A percentile compares a stretch with the other conserved stretches of the same genome.
These are phyloP conservation scores for Microchirus variegatus DNA, from an alignment of 2,797 vertebrate genomes.

Conservation along the genomic window DNA sequence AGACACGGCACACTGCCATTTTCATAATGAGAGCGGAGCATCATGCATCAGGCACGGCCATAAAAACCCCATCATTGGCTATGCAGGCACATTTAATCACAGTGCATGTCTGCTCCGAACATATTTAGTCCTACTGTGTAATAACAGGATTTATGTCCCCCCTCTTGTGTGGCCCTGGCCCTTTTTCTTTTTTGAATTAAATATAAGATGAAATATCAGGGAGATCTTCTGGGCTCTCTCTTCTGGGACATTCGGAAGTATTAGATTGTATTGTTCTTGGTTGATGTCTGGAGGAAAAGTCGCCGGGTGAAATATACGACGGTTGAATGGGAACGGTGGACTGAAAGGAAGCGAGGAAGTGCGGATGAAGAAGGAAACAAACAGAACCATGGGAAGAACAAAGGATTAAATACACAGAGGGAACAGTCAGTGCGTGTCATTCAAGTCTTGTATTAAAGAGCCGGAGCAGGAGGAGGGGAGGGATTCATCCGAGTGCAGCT, in stretches of 20 bases:
- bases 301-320: constrained; percentile 31
- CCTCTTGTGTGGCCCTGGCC: constrained; percentile 45
- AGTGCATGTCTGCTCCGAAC: constrained; percentile 58
- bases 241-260: constrained; percentile 49
- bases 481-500: constrained; percentile 49
- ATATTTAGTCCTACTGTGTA: constrained; percentile 68
- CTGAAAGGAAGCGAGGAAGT: neutral
- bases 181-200: constrained; percentile 74
- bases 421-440: constrained; percentile 20
- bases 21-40: constrained; percentile 77
- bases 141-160: constrained; percentile 72
- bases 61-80: constrained; percentile 72
- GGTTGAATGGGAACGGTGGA: constrained; percentile 9
- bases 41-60: constrained; percentile 74
- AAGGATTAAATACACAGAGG: neutral
- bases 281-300: constrained; percentile 15
- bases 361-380: constrained; percentile 1
- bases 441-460: constrained; percentile 40
- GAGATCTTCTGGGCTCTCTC: constrained; percentile 36
- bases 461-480: constrained; percentile 48
- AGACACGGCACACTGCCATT: constrained; percentile 69
- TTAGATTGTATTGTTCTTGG: constrained; percentile 44
- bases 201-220: constrained; percentile 70
- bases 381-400: neutral
- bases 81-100: constrained; percentile 78